Evolutionary conservation across 2,888 invertebrate genomes (phyloP), one percentile per base, ranked within the genome.

Genomic region (Peribatodes rhomboidaria): DNA sequence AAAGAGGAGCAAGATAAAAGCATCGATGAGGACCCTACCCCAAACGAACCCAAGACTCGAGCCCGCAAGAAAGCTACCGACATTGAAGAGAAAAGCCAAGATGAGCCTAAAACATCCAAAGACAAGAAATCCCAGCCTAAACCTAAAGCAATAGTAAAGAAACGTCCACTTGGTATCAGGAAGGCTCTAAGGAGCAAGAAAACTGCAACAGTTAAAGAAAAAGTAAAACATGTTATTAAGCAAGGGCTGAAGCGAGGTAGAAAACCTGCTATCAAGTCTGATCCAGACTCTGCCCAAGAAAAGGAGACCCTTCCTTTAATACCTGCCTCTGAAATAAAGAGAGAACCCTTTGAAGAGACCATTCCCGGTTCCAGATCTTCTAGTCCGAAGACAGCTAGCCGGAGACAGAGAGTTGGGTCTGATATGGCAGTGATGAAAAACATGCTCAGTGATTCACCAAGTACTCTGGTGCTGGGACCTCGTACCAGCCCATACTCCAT

Each of bases 401-500:
- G 90, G 56, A 86, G 89, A 72, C 86, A 81, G 61, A 85, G 94
- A 78, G 83, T 92, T 13, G 90, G 88, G 71, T 93, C 93, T 58
- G 94, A 94, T 67, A 84, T 93, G 83, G 78, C 85, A 58, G 90
- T 93, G 88, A 89, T 93, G 90, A 93, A 93, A 77, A 88, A 88
- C 54, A 82, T 91, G 61, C 85, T 93, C 55, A 84, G 84, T 37
- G 94, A 94, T 71, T 79, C 90, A 33, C 85, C 92, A 13, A 83
- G 80, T 58, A 87, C 79, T 59, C 75, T 93, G 46, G 86, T 92
- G 35, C 76, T 89, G 16, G 93, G 92, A 0, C 85, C 92, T 37
- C 84, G 93, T 14, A 93, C 92, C 65, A 95, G 94, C 77, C 95
- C 95, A n/a, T 95, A 95, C 76, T 93, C 94, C 39, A 95, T 95